phyloP scores from a whole-genome alignment of 2,113 vertebrate species.

The Podarcis muralis region DNA sequence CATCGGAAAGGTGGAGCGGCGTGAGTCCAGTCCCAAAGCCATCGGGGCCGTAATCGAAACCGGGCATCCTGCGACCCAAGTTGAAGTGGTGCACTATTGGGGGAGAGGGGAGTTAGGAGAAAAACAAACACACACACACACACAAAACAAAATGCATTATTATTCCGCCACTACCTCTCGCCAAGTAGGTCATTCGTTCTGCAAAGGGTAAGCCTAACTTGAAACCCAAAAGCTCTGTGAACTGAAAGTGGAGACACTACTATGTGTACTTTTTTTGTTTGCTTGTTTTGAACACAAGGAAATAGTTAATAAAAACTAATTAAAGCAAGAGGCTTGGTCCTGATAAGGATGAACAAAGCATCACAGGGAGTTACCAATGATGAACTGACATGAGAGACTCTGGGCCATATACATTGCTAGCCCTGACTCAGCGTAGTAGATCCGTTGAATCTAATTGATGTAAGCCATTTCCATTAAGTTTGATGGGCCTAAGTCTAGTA shows the following conservation, averaged over 20 bases:
- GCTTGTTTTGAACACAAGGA: too few relatives aligned
- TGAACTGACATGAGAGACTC: too few relatives aligned
- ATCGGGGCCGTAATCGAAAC: constrained; percentile 94
- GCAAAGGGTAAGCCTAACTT: background rate
- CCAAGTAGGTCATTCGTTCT: background rate
- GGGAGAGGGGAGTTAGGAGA: background rate
- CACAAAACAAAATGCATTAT: background rate
- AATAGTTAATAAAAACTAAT: too few relatives aligned
- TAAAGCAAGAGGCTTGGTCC: background rate
- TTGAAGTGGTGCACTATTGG: constrained; percentile 96
- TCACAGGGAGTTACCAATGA: too few relatives aligned
- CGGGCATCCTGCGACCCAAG: constrained; percentile 93
- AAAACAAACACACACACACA: background rate
- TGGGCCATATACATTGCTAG: too few relatives aligned
- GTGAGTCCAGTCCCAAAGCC: constrained; percentile 95
- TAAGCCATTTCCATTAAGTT: too few relatives aligned
- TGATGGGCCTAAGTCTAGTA: too few relatives aligned
- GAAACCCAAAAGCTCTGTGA: background rate
- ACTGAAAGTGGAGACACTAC: too few relatives aligned
- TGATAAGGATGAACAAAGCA: background rate
- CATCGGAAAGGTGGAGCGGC: constrained; percentile 94
- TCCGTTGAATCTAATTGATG: too few relatives aligned
- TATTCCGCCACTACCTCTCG: background rate
- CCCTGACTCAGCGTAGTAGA: too few relatives aligned
- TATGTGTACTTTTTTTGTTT: too few relatives aligned